These are phyloP conservation scores for Pseudomyrmex gracilis DNA, from an alignment of 1,140 invertebrate genomes.

Conservation along the genomic window DNA sequence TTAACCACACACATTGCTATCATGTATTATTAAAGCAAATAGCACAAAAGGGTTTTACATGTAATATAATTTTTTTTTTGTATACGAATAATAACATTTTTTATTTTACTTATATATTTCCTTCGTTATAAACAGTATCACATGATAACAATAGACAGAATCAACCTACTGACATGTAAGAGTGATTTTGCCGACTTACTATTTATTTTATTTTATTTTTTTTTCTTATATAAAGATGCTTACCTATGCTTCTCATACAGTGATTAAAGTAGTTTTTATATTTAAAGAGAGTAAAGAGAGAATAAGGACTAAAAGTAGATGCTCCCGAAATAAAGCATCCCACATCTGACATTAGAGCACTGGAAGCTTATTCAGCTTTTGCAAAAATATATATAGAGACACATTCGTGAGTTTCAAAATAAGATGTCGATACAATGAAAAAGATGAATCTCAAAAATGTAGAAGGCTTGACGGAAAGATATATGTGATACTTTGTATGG, in stretches of 20 bases:
- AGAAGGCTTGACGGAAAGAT: slow-evolving; percentile 70
- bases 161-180: slow-evolving; percentile 45
- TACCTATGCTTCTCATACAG: slow-evolving; percentile 30
- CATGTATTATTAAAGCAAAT: slow-evolving; percentile 1
- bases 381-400: slow-evolving; percentile 56
- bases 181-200: slow-evolving; percentile 51
- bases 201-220: too few relatives aligned
- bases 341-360: slow-evolving; percentile 57
- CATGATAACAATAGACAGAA: slow-evolving; percentile 50
- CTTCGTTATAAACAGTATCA: slow-evolving; percentile 55
- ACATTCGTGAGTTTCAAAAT: slow-evolving; percentile 58
- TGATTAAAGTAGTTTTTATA: slow-evolving; percentile 36
- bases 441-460: slow-evolving; percentile 59
- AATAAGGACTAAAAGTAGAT: slow-evolving; percentile 17
- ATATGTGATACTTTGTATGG: slow-evolving; percentile 67
- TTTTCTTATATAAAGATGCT: slow-evolving; percentile 46
- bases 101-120: slow-evolving; percentile 41
- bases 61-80: slow-evolving; percentile 2
- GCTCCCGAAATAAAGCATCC: slow-evolving; percentile 26
- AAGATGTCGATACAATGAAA: slow-evolving; percentile 61
- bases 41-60: neutral
- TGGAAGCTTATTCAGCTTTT: slow-evolving; percentile 64
- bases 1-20: slow-evolving; percentile 1
- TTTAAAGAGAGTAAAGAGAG: neutral
- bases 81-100: slow-evolving; percentile 48